phyloP scores from a whole-genome alignment of 2,888 invertebrate genomes.

The Baccha elongata region DNA sequence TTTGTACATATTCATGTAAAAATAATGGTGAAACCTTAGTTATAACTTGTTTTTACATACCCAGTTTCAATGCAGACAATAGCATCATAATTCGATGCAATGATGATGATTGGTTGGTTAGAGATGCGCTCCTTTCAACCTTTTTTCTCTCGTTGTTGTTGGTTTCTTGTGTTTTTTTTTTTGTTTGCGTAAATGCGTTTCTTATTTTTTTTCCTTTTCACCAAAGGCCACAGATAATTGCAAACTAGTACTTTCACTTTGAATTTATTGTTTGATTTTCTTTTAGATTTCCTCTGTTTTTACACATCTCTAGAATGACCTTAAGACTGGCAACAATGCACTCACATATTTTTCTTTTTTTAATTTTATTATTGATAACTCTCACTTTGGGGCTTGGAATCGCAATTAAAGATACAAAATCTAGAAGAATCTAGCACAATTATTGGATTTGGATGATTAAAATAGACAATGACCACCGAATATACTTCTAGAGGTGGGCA shows the following conservation, averaged over 20 bases:
- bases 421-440: slow-evolving; percentile 49
- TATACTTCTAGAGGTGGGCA: slow-evolving; percentile 29
- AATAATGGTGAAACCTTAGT: slow-evolving; percentile 38
- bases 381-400: slow-evolving; percentile 57
- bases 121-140: slow-evolving; percentile 75
- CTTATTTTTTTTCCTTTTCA: slow-evolving; percentile 16
- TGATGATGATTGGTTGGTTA: slow-evolving; percentile 58
- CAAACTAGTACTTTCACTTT: slow-evolving; percentile 68
- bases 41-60: slow-evolving; percentile 75
- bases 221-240: slow-evolving; percentile 50
- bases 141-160: slow-evolving; percentile 28
- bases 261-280: slow-evolving; percentile 22
- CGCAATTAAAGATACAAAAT: slow-evolving; percentile 29
- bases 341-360: slow-evolving; percentile 1
- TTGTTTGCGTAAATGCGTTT: slow-evolving; percentile 30
- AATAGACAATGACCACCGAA: slow-evolving; percentile 46
- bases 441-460: slow-evolving; percentile 33
- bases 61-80: slow-evolving; percentile 82
- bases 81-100: slow-evolving; percentile 80
- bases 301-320: slow-evolving; percentile 70
- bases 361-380: slow-evolving; percentile 34
- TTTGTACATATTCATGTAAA: slow-evolving; percentile 11
- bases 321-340: slow-evolving; percentile 46
- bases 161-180: slow-evolving; percentile 17
- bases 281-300: slow-evolving; percentile 62